Evolutionary conservation across 35 echinoderm and acorn worm species (phyloP), one percentile per base, ranked within the genome.

Genomic region (Stichopus chloronotus): DNA sequence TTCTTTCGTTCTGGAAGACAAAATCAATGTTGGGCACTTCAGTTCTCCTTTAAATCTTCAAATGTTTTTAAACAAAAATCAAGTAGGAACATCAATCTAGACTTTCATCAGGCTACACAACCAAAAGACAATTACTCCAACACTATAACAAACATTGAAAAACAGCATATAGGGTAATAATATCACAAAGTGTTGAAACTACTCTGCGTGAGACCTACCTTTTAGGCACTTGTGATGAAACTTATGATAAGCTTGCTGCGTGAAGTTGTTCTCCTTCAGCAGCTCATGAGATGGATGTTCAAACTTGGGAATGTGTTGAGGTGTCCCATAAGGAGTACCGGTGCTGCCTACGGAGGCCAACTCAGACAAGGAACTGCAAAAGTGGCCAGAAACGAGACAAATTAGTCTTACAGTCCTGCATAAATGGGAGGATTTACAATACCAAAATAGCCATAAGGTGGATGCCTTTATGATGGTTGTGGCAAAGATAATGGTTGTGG

Each of bases 211-310:
- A 74, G 22, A 1, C 54, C 87, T 95, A 99, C 97, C 97, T 99
- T 99, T 99, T 25, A 99, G 97, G 90, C 97, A 99, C 84, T 99
- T 99, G 80, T 99, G 97, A 80, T 99, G 97, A 93, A 94, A 96
- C 56, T 96, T 99, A 92, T 96, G 95, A 79, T 99, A 99, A 43
- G 91, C 95, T 74, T 99, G 97, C 95, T 99, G 97, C 8, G 95
- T 99, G 88, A 99, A 99, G 69, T 99, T 99, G 81, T 99, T 99
- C 7, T 99, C 97, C 58, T 99, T 99, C n/a, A 99, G 92, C 9
- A 98, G 83, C 90, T 99, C 97, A 86, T 99, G 97, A 0, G 97
- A 99, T 9, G 97, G 97, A 95, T 99, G 97, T 80, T 99, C 97
- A 96, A 99, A 99, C 90, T 99, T 99, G 78, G 97, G 97, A 86